Evolutionary conservation across 2,113 vertebrate species (phyloP), one percentile per base, ranked within the genome.

Genomic region (Platycercus adscitus): DNA sequence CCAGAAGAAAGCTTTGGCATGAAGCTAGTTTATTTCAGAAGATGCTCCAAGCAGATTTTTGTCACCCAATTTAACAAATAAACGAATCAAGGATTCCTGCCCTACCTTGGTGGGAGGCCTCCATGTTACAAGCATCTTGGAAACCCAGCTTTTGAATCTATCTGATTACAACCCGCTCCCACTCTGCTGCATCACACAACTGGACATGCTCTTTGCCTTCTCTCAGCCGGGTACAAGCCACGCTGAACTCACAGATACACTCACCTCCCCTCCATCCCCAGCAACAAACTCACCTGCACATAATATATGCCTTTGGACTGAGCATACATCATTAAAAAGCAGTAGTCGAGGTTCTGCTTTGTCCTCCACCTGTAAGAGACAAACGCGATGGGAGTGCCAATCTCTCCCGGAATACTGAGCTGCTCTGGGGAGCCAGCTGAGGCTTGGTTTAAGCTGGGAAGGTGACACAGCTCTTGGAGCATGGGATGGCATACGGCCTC

Each of bases 271-370:
- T 47, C 44, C 6, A 6, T 17, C 56, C 53, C 39, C 73, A n/a
- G 60, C 64, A 56, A 25, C 68, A 91, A 81, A 94, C 98, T 89
- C 95, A 99, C 99, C 99, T 99, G 99, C 58, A 99, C 98, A 3
- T 99, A 99, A 98, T 99, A 99, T 7, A 99, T 99, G 97, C 99
- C 99, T 98, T 99, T 99, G 95, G 99, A 98, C 97, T 99, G 99
- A 17, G 99, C 99, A 16, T 99, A 99, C 99, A 99, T 99, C 99
- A 99, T 99, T 95, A 99, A 98, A 98, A 99, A 99, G 95, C 99
- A 99, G 97, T 99, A 99, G 95, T 99, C 99, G 50, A 99, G 98
- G 97, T 99, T 99, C 98, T 99, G 99, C 97, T 99, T 99, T 17
- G 99, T 99, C 92, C 99, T 98, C 99, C 99, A 99, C 97, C 99